Evolutionary conservation across 2,113 vertebrate species (phyloP).

Genomic region (Cyanistes caeruleus): DNA sequence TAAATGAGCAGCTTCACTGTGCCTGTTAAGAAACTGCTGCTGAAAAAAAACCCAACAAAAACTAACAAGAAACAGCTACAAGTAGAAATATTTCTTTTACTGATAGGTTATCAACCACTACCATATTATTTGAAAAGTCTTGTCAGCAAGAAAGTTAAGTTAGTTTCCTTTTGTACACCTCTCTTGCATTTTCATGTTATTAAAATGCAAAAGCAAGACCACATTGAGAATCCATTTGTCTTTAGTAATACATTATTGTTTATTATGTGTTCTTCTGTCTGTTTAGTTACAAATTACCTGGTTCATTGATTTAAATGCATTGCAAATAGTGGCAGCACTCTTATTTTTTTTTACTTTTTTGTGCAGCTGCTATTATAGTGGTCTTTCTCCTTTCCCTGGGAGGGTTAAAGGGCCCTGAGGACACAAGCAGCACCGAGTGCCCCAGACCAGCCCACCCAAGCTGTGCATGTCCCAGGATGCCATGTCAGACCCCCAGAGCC

Average conservation of each 20-base stretch:
- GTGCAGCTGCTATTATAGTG: not conserved
- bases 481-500: rapidly evolving
- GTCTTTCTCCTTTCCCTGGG: not conserved
- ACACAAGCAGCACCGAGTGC: not conserved
- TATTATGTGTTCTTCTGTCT: not conserved
- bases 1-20: constrained; percentile 37
- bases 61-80: not conserved
- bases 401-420: rapidly evolving
- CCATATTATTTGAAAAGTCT: constrained; percentile 10
- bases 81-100: constrained; percentile 23
- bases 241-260: not conserved
- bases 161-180: constrained; percentile 12
- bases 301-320: not conserved
- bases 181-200: not conserved
- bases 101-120: constrained; percentile 46
- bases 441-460: not conserved
- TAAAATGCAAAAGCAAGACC: not conserved
- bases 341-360: not conserved
- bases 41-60: not conserved
- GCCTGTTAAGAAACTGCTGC: constrained; percentile 45
- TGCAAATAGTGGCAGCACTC: not conserved
- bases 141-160: not conserved
- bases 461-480: not conserved
- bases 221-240: not conserved
- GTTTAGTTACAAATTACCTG: not conserved